phyloP scores from a whole-genome alignment of 2,113 vertebrate genomes.

The Mormyrus iriodes region DNA sequence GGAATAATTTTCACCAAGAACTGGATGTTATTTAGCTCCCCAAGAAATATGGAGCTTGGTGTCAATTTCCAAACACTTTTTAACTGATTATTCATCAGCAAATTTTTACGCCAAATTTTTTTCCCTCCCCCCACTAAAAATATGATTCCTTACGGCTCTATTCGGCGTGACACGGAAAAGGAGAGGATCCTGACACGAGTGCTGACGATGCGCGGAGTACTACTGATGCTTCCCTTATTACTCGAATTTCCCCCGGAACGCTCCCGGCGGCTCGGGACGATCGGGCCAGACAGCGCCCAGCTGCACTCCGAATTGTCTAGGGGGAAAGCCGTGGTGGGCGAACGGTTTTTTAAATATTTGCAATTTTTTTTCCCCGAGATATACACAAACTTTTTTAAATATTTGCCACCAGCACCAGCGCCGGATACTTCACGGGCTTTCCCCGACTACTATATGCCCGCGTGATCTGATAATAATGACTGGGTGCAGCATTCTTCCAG shows the following conservation, averaged over 20 bases:
- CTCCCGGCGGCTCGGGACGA: neutral
- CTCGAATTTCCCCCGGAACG: neutral
- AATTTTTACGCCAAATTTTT: slow-evolving; percentile 3
- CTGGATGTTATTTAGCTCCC: neutral
- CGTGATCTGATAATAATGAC: slow-evolving; percentile 16
- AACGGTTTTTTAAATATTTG: neutral
- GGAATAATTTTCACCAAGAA: neutral
- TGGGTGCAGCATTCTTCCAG: slow-evolving; percentile 9
- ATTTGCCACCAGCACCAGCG: neutral
- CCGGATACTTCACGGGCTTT: neutral
- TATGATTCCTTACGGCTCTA: slow-evolving; percentile 7
- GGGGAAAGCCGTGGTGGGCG: neutral
- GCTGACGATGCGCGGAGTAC: neutral
- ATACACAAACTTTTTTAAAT: slow-evolving; percentile 5
- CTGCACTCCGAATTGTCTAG: neutral
- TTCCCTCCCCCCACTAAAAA: neutral
- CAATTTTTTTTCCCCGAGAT: neutral
- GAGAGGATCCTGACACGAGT: neutral
- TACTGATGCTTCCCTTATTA: neutral
- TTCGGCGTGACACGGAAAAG: neutral
- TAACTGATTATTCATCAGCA: slow-evolving; percentile 6
- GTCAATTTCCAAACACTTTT: neutral
- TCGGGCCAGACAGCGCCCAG: neutral
- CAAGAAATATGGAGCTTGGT: neutral
- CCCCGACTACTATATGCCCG: neutral